Base-by-base conservation (phyloP, 2,113 vertebrate species). In the Brachyistius frenatus region DNA sequence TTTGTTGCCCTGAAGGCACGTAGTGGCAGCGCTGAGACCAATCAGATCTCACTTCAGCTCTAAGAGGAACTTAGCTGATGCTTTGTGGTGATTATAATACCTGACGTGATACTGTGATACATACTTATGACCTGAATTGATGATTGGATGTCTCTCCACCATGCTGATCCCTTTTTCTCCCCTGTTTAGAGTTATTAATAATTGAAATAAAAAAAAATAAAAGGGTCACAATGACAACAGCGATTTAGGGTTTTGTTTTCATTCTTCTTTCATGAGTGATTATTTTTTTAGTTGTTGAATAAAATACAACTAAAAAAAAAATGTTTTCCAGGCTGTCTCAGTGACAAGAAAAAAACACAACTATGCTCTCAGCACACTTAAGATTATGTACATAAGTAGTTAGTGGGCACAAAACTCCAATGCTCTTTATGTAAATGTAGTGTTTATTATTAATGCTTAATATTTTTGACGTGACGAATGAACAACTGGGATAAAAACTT, bases 1-100 rank as follows among this genome's bases (percentile, higher is more conserved):
- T 14, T 47, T 55, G 73, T 66, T 32, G 76, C 73, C 50, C 49
- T 7, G 57, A 67, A 55, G 66, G 30, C 41, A 44, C 10, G 13
- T 14, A n/a, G 14, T 13, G 32, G 15, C 52, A 31, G 49, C 36
- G 13, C 54, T 33, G 1, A 10, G 14, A 1, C 33, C 44, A 4
- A 16, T 52, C 15, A 41, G 44, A 39, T 49, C 41, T 31, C 31
- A n/a, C 30, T 23, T 55, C 36, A 55, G 6, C 11, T 10, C 1
- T 32, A 33, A 32, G 31, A 50, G 50, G 5, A 55, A 0, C 44
- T 35, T 46, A 11, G 39, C 46, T 36, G 47, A 30, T 60, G 55
- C 35, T 74, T 66, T 13, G 14, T 7, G 23, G 31, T 53, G 4
- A 54, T 41, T 36, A 5, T 5, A n/a, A 36, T 31, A 37, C 16